Base-by-base conservation (phyloP, 1,140 invertebrate genomes). In the Drosophila jambulina region DNA sequence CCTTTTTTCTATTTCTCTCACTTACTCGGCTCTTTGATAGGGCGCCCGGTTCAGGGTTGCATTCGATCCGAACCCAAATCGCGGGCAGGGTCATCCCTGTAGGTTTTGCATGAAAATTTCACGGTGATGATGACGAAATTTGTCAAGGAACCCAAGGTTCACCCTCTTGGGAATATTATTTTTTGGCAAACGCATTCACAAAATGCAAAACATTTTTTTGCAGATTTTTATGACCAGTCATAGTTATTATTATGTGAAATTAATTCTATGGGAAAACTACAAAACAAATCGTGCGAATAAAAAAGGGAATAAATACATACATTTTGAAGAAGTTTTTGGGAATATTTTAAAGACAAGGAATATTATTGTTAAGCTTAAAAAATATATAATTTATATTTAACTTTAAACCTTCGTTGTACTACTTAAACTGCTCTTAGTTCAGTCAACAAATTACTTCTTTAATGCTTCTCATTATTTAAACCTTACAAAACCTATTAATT, bases 21-120 rank as follows among this genome's bases (percentile, higher is more conserved):
- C 12, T 15, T 19, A 13, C 64, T 23, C 67, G 21, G 62, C 42
- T 49, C 67, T 81, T 68, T 90, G 85, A 84, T 88, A 88, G 85
- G 85, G 81, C 80, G 54, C 38, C 36, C 57, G 9, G 19, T 19
- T 21, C 45, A 40, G 85, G 82, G 65, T 84, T 43, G 67, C 48
- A 81, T 54, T 54, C 46, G 23, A 19, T 62, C 29, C n/a, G 17
- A 65, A 32, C 34, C 79, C 67, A 53, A 61, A 75, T 86, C 74
- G 70, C 36, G 42, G 64, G 48, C 76, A 60, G 53, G 61, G 58
- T 36, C 56, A 67, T 25, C 67, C 62, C 57, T 15, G 68, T 17
- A 48, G 46, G 46, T 48, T 86, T 88, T 88, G 80, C 80, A 87
- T 88, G 71, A 59, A 75, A 76, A 38, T 78, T 70, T 4, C n/a